These are phyloP conservation scores for Brachynemurus nebulosus DNA, from an alignment of 2,888 invertebrate genomes.

Conservation along the genomic window DNA sequence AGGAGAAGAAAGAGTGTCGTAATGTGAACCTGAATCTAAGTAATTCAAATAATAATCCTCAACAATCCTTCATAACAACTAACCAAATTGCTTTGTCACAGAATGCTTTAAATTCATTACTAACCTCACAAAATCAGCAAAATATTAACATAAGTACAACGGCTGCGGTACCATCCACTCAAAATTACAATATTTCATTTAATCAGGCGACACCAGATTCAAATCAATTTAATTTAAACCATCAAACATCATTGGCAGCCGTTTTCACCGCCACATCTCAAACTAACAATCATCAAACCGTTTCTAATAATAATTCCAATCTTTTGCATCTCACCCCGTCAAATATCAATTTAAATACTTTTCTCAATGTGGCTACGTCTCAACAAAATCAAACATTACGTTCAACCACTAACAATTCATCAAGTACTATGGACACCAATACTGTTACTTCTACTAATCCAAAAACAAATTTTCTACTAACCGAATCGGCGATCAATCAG, in stretches of 20 bases:
- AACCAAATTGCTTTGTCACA: neutral
- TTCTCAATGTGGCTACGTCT: too few species aligned
- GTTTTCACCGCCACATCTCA: conserved; percentile 21
- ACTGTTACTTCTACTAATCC: too few species aligned
- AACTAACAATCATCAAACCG: conserved; percentile 27
- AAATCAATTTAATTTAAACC: conserved; percentile 14
- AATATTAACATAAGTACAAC: neutral
- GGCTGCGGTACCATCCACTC: conserved; percentile 21
- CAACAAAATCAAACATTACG: too few species aligned
- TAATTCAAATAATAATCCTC: neutral
- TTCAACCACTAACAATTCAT: too few species aligned
- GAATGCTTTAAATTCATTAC: conserved; percentile 2
- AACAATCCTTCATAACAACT: neutral
- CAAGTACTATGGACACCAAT: too few species aligned
- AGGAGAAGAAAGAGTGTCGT: neutral
- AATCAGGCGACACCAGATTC: conserved; percentile 21
- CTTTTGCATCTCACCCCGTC: too few species aligned
- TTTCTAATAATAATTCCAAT: too few species aligned
- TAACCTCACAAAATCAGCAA: neutral
- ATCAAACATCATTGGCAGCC: conserved; percentile 6
- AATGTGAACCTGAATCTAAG: neutral
- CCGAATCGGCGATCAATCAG: too few species aligned
- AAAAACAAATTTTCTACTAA: too few species aligned
- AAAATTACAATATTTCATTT: conserved; percentile 8
- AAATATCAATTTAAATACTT: too few species aligned